phyloP scores from a whole-genome alignment of 2,888 invertebrate species.

The Cinara cedri region DNA sequence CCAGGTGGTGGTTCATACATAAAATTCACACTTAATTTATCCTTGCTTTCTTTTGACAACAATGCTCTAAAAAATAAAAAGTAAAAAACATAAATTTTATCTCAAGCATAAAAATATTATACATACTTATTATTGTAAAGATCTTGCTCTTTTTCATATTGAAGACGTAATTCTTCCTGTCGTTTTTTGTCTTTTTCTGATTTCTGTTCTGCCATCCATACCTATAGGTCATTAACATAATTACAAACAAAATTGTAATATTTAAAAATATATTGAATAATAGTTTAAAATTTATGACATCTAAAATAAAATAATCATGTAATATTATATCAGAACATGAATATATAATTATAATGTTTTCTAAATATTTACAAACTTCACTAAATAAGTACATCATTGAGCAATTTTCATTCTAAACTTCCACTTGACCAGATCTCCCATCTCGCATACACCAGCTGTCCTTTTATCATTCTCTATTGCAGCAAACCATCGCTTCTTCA shows the following conservation, averaged over 20 bases:
- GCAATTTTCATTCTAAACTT: no score
- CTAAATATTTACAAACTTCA: no score
- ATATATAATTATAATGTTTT: no score
- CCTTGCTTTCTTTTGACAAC: slow-evolving; percentile 97
- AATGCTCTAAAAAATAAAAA: slow-evolving; percentile 73
- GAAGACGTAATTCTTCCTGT: slow-evolving; percentile 93
- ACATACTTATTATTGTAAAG: slow-evolving; percentile 90
- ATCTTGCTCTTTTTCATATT: slow-evolving; percentile 99
- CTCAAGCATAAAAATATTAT: background rate
- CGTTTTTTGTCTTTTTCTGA: slow-evolving; percentile 95
- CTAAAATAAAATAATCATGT: background rate
- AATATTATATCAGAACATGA: background rate
- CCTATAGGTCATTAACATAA: slow-evolving; percentile 66
- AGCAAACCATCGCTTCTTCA: no score
- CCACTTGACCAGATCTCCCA: no score
- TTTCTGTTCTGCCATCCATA: slow-evolving; percentile 99
- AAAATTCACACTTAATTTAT: slow-evolving; percentile 95
- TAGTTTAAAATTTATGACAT: background rate
- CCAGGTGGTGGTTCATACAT: slow-evolving; percentile 98
- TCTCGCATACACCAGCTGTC: no score
- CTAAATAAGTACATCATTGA: background rate
- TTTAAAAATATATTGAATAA: background rate
- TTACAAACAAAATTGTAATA: slow-evolving; percentile 23
- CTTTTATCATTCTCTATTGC: no score
- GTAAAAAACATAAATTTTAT: slow-evolving; percentile 5